Percentiles rank a stretch among this genome's conserved stretches.
Evolutionary conservation across 2,888 invertebrate species (phyloP).

Genomic region (Idaea dimidiata): DNA sequence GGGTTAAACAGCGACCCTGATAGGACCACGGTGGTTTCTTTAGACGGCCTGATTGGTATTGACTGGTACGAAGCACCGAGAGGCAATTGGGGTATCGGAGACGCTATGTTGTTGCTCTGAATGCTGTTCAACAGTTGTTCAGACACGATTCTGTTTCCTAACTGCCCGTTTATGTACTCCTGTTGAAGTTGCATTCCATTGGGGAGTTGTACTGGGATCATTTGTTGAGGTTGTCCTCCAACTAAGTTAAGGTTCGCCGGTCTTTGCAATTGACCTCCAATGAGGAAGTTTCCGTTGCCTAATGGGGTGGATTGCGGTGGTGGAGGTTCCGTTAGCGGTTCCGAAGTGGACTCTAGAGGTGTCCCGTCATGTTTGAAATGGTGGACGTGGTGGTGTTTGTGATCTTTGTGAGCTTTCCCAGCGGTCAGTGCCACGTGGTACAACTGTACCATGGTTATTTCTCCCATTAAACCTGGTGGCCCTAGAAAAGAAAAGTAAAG

Average conservation of each 20-base stretch:
- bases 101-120: slow-evolving; percentile 43
- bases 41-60: slow-evolving; percentile 50
- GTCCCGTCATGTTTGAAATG: slow-evolving; percentile 88
- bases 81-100: slow-evolving; percentile 35
- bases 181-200: slow-evolving; percentile 78
- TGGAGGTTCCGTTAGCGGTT: slow-evolving; percentile 79
- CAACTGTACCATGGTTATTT: slow-evolving; percentile 89
- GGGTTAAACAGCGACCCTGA: slow-evolving; percentile 77
- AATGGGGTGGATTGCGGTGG: slow-evolving; percentile 65
- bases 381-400: slow-evolving; percentile 93
- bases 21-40: slow-evolving; percentile 58
- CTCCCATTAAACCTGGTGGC: slow-evolving; percentile 85
- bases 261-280: slow-evolving; percentile 84
- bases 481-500: slow-evolving; percentile 55
- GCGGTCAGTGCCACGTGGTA: slow-evolving; percentile 91
- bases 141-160: slow-evolving; percentile 79
- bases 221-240: slow-evolving; percentile 52
- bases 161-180: slow-evolving; percentile 84
- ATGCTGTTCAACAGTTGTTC: slow-evolving; percentile 76
- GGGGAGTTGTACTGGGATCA: slow-evolving; percentile 63
- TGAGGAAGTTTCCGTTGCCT: slow-evolving; percentile 80
- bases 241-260: slow-evolving; percentile 74
- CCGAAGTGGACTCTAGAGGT: slow-evolving; percentile 81
- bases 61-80: slow-evolving; percentile 33
- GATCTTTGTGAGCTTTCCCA: slow-evolving; percentile 92